Conservation (phyloP, 1,140 invertebrate genomes). For the Drosophila lini region DNA sequence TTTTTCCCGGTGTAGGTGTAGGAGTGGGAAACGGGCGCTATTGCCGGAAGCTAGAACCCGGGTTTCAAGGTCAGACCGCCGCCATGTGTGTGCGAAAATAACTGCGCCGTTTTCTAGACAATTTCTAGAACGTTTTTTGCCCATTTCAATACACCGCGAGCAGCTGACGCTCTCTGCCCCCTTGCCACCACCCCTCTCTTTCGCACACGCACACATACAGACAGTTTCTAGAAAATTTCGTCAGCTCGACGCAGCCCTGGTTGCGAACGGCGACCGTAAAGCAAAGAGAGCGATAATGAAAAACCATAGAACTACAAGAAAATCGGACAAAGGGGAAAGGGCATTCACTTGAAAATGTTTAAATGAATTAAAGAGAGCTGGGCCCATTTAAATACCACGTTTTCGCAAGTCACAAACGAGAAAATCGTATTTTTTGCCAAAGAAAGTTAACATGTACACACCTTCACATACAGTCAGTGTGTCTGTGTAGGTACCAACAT, state of each 20-base stretch:
- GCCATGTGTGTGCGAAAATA: constrained; percentile 37
- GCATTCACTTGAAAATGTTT: constrained; percentile 34
- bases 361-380: constrained; percentile 32
- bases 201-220: constrained; percentile 33
- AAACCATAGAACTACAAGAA: constrained; percentile 44
- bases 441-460: constrained; percentile 21
- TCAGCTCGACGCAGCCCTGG: constrained; percentile 69
- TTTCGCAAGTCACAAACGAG: constrained; percentile 33
- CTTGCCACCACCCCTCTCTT: not conserved
- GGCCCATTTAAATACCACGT: constrained; percentile 32
- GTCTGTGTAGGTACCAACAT: constrained; percentile 49
- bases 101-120: constrained; percentile 46
- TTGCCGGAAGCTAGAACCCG: constrained; percentile 41
- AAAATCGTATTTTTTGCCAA: constrained; percentile 15
- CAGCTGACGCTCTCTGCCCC: constrained; percentile 61
- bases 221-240: constrained; percentile 76
- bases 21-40: not conserved
- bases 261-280: constrained; percentile 63
- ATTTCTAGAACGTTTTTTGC: constrained; percentile 71
- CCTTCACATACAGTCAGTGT: constrained; percentile 1
- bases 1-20: not conserved
- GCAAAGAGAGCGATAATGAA: constrained; percentile 55
- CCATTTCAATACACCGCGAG: constrained; percentile 63
- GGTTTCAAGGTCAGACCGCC: constrained; percentile 57
- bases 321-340: constrained; percentile 52